Evolutionary conservation across 2,888 invertebrate species (phyloP).

Genomic region (Scaptodrosophila latifasciaeformis): DNA sequence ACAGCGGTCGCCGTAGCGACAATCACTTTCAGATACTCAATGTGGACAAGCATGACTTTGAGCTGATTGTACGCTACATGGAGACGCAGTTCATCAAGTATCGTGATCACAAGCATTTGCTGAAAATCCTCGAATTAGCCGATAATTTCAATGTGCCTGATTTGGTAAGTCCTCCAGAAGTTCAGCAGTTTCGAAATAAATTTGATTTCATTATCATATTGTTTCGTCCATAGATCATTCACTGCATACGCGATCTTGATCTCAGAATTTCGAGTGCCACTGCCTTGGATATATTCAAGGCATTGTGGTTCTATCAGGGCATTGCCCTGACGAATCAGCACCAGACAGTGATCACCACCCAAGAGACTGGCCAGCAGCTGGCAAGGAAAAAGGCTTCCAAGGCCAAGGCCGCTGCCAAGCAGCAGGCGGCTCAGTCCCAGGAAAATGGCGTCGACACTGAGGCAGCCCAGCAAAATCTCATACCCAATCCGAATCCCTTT

Average conservation of each 20-base stretch:
- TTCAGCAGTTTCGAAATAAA: too few species aligned
- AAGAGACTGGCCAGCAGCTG: slow-evolving; percentile 50
- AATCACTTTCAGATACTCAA: slow-evolving; percentile 74
- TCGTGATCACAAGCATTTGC: slow-evolving; percentile 73
- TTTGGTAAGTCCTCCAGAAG: slow-evolving; percentile 56
- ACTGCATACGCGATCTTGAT: slow-evolving; percentile 75
- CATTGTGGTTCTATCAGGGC: slow-evolving; percentile 74
- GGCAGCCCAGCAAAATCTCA: slow-evolving; percentile 42
- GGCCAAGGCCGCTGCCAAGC: slow-evolving; percentile 49
- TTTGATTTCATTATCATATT: neutral
- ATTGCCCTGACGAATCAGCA: slow-evolving; percentile 70
- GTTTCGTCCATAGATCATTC: slow-evolving; percentile 58
- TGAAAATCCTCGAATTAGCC: slow-evolving; percentile 73
- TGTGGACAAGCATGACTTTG: slow-evolving; percentile 73
- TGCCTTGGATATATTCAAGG: slow-evolving; percentile 73
- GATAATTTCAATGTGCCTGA: slow-evolving; percentile 75
- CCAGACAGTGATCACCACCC: slow-evolving; percentile 64
- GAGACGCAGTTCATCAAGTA: slow-evolving; percentile 74
- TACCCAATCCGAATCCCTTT: slow-evolving; percentile 70
- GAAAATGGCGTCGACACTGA: slow-evolving; percentile 40
- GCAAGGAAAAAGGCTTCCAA: slow-evolving; percentile 48
- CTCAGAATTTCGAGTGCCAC: slow-evolving; percentile 72
- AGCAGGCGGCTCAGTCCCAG: slow-evolving; percentile 33
- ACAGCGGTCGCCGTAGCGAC: slow-evolving; percentile 73
- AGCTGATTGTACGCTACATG: slow-evolving; percentile 73